Conservation (phyloP, 2,113 vertebrate species). For the Fulica atra region DNA sequence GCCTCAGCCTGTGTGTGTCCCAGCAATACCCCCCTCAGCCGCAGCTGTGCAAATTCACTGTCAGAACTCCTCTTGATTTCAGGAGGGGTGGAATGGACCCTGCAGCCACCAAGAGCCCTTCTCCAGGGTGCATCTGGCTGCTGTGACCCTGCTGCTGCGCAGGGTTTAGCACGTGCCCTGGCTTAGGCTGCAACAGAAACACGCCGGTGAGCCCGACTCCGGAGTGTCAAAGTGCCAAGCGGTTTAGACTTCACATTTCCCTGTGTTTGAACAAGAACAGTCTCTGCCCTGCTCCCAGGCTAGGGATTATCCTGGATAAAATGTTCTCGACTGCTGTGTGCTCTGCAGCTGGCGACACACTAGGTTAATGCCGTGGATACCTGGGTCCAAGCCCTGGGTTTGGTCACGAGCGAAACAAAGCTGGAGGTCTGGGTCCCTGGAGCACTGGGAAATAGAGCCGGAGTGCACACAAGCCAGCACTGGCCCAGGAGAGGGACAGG, state of each 20-base stretch:
- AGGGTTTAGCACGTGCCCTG: background rate
- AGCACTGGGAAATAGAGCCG: background rate
- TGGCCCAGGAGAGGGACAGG: background rate
- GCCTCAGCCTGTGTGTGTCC: background rate
- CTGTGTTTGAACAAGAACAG: conserved; percentile 60
- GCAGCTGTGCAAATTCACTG: background rate
- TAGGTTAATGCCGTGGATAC: conserved; percentile 26
- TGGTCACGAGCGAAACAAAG: conserved; percentile 17
- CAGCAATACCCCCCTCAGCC: background rate
- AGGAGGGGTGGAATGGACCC: background rate
- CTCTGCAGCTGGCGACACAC: conserved; percentile 2
- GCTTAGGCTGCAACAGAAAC: background rate
- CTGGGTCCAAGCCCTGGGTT: conserved; percentile 22
- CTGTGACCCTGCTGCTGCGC: fast-evolving
- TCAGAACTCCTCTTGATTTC: background rate
- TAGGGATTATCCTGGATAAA: conserved; percentile 65
- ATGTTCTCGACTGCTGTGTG: conserved; percentile 49
- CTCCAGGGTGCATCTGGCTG: background rate
- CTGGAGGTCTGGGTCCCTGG: background rate
- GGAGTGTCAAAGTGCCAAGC: conserved; percentile 46
- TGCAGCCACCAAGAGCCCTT: background rate
- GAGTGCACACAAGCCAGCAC: background rate
- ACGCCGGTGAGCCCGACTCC: background rate
- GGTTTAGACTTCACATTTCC: conserved; percentile 59
- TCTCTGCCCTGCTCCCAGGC: conserved; percentile 39